phyloP scores from a whole-genome alignment of 1,140 invertebrate genomes.

The Drosophila sp. region DNA sequence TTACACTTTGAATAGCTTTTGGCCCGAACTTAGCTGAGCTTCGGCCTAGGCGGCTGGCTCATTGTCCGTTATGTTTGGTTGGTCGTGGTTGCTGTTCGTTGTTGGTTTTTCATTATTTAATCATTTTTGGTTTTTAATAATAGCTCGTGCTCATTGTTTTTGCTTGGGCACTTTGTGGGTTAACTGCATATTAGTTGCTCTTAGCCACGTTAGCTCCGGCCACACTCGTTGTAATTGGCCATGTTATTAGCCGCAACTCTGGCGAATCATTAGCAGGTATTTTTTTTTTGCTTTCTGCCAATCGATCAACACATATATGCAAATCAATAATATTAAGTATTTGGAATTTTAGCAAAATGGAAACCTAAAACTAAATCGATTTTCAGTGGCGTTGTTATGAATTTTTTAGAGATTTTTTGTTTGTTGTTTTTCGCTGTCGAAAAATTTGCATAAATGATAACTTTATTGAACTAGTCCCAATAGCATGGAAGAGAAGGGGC shows the following conservation, averaged over 20 bases:
- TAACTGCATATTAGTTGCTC: slow-evolving; percentile 78
- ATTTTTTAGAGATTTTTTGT: background rate
- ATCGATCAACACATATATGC: slow-evolving; percentile 21
- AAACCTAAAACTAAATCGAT: slow-evolving; percentile 21
- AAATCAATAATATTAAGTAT: slow-evolving; percentile 19
- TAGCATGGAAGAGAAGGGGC: slow-evolving; percentile 44
- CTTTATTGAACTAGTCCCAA: slow-evolving; percentile 69
- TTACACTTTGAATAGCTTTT: slow-evolving; percentile 74
- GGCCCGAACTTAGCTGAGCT: slow-evolving; percentile 40
- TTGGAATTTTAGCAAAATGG: slow-evolving; percentile 11
- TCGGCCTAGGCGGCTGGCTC: slow-evolving; percentile 36
- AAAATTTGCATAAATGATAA: slow-evolving; percentile 79
- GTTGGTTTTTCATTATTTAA: slow-evolving; percentile 54
- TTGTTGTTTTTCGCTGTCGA: slow-evolving; percentile 52
- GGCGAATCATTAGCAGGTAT: slow-evolving; percentile 57
- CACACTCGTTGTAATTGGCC: slow-evolving; percentile 41
- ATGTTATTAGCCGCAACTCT: slow-evolving; percentile 58
- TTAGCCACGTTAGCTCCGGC: slow-evolving; percentile 51
- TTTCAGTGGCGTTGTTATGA: background rate
- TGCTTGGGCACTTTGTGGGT: slow-evolving; percentile 71
- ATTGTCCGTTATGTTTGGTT: slow-evolving; percentile 49
- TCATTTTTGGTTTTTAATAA: slow-evolving; percentile 66
- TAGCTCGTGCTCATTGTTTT: slow-evolving; percentile 64
- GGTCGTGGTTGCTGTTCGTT: slow-evolving; percentile 47
- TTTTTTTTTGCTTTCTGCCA: slow-evolving; percentile 9